Evolutionary conservation across 2,797 vertebrate genomes (phyloP), one percentile per base, ranked within the genome.

Genomic region (Antennarius maculatus): DNA sequence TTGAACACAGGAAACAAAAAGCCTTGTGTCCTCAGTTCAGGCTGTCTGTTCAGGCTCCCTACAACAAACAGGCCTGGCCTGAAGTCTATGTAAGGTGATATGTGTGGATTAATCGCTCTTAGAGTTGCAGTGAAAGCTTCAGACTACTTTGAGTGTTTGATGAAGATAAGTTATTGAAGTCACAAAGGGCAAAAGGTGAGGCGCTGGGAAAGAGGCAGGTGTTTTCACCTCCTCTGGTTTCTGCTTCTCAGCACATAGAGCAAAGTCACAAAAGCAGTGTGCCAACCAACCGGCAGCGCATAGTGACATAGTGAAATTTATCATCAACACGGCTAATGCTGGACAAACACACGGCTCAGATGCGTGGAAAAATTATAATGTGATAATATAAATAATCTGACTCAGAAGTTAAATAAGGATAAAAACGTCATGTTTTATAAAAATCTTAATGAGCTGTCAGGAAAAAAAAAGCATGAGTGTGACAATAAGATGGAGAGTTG

Each of bases 161-260:
- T 54, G 13, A 65, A 61, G 69, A 83, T 71, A 74, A 66, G 69
- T 75, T 69, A 57, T 71, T 31, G 57, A 53, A 37, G 37, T 48
- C 37, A 27, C 57, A 54, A 66, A 54, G 61, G 62, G 68, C 10
- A 39, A 39, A 39, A 39, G 37, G 37, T 39, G 37, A 39, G 37
- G 37, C 9, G 7, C 37, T 39, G 37, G 37, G 37, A 39, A 74
- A 66, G 70, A 9, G 31, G 46, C 78, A 75, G 84, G 82, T 75
- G 79, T 62, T 64, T 18, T 28, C 11, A 8, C 37, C n/a, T 2
- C 15, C 37, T 39, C 37, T 34, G 31, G 5, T 34, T 9, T 28
- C 18, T 46, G 45, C 45, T n/a, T 49, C 37, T 29, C 34, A 53
- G 4, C 48, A 14, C 23, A 64, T 51, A 18, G n/a, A 3, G 23